A percentile compares a stretch with the other conserved stretches of the same genome.
Evolutionary conservation across 1,140 invertebrate species (phyloP).

Genomic region (Pygmarrhopalites habei): DNA sequence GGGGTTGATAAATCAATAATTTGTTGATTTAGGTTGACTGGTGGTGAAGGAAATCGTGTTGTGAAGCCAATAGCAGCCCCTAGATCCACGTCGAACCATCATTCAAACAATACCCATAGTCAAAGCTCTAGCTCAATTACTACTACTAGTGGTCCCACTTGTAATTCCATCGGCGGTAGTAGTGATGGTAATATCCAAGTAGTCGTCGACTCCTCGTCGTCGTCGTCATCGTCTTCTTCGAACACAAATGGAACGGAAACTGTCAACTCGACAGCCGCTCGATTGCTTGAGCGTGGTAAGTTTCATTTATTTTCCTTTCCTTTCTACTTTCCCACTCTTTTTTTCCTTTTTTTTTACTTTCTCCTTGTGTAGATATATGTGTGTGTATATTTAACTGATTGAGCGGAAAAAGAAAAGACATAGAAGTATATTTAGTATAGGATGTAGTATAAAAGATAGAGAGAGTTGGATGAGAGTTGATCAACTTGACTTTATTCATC

Average conservation of each 20-base stretch:
- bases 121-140: background rate
- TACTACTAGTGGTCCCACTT: background rate
- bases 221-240: background rate
- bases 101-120: background rate
- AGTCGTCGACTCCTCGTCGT: no score
- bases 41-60: no score
- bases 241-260: slow-evolving; percentile 13
- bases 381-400: background rate
- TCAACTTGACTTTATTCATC: no score
- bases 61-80: background rate
- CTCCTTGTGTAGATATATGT: background rate
- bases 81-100: background rate
- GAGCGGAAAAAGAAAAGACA: background rate
- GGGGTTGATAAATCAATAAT: no score
- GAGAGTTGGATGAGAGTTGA: no score
- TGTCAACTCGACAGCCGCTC: slow-evolving; percentile 6
- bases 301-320: slow-evolving; percentile 1
- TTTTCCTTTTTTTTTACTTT: background rate
- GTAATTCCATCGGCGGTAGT: background rate
- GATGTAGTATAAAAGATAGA: no score
- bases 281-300: slow-evolving; percentile 17
- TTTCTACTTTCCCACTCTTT: no score
- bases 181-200: slow-evolving; percentile 4
- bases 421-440: no score
- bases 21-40: no score